Evolutionary conservation across 2,888 invertebrate genomes (phyloP), one percentile per base, ranked within the genome.

Genomic region (Spodoptera littoralis): DNA sequence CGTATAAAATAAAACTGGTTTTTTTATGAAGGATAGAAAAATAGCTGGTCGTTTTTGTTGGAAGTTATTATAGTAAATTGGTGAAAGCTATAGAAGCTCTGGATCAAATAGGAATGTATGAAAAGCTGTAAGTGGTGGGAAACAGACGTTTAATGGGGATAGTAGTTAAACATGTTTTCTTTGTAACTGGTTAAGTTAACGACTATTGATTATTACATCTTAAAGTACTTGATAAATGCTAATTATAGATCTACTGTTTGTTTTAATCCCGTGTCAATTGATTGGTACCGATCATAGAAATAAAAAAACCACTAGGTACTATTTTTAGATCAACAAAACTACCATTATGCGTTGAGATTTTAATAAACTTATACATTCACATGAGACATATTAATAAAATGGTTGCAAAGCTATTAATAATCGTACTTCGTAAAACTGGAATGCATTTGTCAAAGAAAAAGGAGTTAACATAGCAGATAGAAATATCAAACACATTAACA

Each of bases 1-100:
- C 73, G 54, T 70, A 69, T 62, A 74, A 74, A 62, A 72, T 76
- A 64, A 62, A 76, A 64, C 65, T 53, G 52, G 60, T 58, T 71
- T 76, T 27, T 27, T 56, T 73, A 55, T 73, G 54, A 63, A 61
- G 62, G 60, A 62, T 60, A 55, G 62, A 59, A 72, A 69, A 77
- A 75, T 77, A 60, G 60, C 52, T 53, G 4, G 49, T 13, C 56
- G 24, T 66, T 61, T 36, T 60, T 73, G 53, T 69, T 68, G 60
- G 47, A 60, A 53, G 44, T 54, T 60, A 73, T 70, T 65, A 70
- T 58, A 64, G 48, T 69, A 65, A 61, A 61, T 54, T 61, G 65
- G 65, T 60, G 75, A 75, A 59, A 72, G 76, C 70, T 53, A 70
- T 65, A 22, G 69, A 69, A 65, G 41, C 47, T 46, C 45, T 63